These are phyloP conservation scores for Adineta ricciae DNA, from an alignment of 2,888 invertebrate genomes.

Conservation along the genomic window DNA sequence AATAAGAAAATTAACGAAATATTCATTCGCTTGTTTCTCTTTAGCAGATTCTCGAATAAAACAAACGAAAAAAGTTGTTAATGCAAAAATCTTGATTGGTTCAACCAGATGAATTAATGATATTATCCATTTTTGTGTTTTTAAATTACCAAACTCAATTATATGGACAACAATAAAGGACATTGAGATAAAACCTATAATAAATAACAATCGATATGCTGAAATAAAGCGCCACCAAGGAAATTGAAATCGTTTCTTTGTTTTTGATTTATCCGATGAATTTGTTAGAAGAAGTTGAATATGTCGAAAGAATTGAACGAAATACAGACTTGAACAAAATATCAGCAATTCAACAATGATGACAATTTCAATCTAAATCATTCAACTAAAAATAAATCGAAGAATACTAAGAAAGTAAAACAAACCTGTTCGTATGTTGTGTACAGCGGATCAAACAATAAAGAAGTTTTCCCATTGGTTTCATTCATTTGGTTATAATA, in stretches of 20 bases:
- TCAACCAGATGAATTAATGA: neutral
- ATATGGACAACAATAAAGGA: neutral
- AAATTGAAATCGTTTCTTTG: neutral
- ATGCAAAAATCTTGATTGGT: too few relatives aligned
- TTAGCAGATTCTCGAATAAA: too few relatives aligned
- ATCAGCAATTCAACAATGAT: neutral
- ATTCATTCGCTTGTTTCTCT: too few relatives aligned
- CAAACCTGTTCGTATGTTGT: neutral
- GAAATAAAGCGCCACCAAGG: neutral
- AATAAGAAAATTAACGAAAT: conserved; percentile 37
- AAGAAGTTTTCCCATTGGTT: too few relatives aligned
- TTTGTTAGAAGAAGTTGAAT: too few relatives aligned
- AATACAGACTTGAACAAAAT: neutral
- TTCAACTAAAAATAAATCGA: too few relatives aligned
- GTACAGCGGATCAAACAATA: neutral
- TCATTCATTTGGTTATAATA: neutral
- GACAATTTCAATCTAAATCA: neutral
- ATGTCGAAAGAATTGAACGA: conserved; percentile 42
- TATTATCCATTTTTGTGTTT: neutral
- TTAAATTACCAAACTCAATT: neutral
- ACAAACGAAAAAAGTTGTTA: too few relatives aligned
- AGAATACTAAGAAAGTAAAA: too few relatives aligned
- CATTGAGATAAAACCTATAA: neutral
- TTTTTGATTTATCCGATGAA: neutral
- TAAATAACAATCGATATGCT: neutral